Conservation (phyloP, 2,797 vertebrate species). For the Sternotherus odoratus region DNA sequence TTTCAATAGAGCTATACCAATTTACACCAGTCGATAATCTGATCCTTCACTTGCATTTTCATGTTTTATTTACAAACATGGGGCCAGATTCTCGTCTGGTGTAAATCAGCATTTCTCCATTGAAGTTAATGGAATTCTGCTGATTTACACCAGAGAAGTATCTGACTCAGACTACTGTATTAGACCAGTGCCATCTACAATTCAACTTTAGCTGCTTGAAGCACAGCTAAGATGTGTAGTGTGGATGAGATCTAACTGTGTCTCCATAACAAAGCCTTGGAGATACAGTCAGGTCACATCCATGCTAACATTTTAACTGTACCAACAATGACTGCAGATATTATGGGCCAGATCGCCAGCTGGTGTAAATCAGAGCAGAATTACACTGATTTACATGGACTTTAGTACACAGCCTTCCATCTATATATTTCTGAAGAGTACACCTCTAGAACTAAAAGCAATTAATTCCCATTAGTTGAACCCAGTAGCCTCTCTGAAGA, state of each 20-base stretch:
- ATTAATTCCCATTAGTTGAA: not conserved
- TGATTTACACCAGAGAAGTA: not conserved
- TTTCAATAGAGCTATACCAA: not conserved
- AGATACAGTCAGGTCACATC: not conserved
- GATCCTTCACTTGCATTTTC: not conserved
- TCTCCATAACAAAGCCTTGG: not conserved
- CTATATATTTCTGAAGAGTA: not conserved
- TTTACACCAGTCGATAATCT: not conserved
- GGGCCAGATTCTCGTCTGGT: not conserved
- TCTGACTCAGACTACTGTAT: not conserved
- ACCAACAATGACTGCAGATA: not conserved
- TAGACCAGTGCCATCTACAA: not conserved
- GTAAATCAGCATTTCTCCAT: not conserved
- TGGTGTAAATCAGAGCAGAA: not conserved
- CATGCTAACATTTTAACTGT: not conserved
- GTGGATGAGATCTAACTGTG: accelerated
- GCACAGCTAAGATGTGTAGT: not conserved
- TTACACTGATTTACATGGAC: not conserved
- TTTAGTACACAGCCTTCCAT: not conserved
- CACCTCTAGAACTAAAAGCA: not conserved
- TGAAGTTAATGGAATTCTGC: not conserved
- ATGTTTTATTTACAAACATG: not conserved
- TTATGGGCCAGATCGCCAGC: not conserved
- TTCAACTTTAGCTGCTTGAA: not conserved
- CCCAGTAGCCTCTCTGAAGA: not conserved